Evolutionary conservation across 2,888 invertebrate species (phyloP).

Genomic region (Horisme vitalbata): DNA sequence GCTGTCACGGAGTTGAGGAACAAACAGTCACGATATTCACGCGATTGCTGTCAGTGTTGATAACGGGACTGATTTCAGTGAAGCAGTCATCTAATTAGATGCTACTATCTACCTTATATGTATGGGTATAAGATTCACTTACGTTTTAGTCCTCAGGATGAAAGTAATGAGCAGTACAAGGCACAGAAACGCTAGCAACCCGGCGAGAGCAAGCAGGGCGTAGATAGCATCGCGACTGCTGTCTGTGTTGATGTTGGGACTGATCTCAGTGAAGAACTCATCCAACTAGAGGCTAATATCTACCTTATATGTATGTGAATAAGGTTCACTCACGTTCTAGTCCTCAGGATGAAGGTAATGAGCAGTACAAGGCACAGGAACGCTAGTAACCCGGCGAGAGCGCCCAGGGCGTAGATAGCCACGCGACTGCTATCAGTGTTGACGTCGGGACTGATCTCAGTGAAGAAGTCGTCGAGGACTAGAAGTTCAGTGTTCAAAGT

Average conservation of each 20-base stretch:
- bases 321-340: slow-evolving; percentile 76
- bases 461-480: slow-evolving; percentile 72
- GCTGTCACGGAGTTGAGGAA: too few relatives aligned
- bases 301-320: too few relatives aligned
- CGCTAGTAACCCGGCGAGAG: slow-evolving; percentile 76
- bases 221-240: slow-evolving; percentile 78
- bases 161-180: slow-evolving; percentile 76
- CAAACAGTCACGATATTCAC: too few relatives aligned
- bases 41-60: too few relatives aligned
- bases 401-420: slow-evolving; percentile 79
- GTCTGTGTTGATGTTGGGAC: too few relatives aligned
- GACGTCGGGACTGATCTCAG: slow-evolving; percentile 49
- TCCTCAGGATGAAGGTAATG: slow-evolving; percentile 80
- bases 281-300: too few relatives aligned
- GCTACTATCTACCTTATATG: too few relatives aligned
- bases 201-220: slow-evolving; percentile 80
- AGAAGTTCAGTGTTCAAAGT: slow-evolving; percentile 58
- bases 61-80: too few relatives aligned
- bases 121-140: slow-evolving; percentile 40
- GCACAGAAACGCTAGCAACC: slow-evolving; percentile 71
- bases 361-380: slow-evolving; percentile 72
- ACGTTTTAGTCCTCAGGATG: slow-evolving; percentile 83
- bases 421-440: slow-evolving; percentile 55
- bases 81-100: too few relatives aligned
- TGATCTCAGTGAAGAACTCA: too few relatives aligned